A percentile compares a stretch with the other conserved stretches of the same genome.
Evolutionary conservation across 2,113 vertebrate species (phyloP).

Genomic region (Numida meleagris): DNA sequence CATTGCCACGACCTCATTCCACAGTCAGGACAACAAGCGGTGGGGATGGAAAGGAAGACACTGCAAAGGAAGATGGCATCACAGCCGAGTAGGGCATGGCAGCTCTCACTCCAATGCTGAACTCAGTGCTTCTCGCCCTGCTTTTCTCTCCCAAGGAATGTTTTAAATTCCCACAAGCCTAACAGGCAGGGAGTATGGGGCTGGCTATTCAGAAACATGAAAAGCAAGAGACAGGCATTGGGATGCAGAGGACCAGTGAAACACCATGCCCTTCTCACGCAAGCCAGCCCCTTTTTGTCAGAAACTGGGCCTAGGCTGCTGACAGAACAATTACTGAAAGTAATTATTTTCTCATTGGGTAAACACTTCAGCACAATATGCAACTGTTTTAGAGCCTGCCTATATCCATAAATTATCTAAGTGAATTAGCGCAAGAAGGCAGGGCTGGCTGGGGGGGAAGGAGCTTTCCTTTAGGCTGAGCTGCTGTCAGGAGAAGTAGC

Average conservation of each 20-base stretch:
- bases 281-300: not conserved
- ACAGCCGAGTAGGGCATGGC: rapidly evolving
- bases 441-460: not conserved
- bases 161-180: not conserved
- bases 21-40: rapidly evolving
- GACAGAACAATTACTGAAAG: not conserved
- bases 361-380: constrained; percentile 40
- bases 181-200: not conserved
- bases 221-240: not conserved
- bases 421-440: constrained; percentile 1
- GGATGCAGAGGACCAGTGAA: rapidly evolving
- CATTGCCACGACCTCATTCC: not conserved
- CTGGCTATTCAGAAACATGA: not conserved
- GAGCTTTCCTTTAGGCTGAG: not conserved
- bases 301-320: not conserved
- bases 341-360: constrained; percentile 4
- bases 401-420: constrained; percentile 7
- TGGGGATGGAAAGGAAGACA: rapidly evolving
- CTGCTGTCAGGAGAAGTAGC: not conserved
- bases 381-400: constrained; percentile 24
- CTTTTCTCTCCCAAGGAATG: not conserved
- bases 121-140: rapidly evolving
- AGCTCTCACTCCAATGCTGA: rapidly evolving
- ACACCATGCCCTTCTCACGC: not conserved
- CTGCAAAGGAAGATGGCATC: not conserved